Evolutionary conservation across 1,140 invertebrate species (phyloP).

Genomic region (Dreissena rostriformis): DNA sequence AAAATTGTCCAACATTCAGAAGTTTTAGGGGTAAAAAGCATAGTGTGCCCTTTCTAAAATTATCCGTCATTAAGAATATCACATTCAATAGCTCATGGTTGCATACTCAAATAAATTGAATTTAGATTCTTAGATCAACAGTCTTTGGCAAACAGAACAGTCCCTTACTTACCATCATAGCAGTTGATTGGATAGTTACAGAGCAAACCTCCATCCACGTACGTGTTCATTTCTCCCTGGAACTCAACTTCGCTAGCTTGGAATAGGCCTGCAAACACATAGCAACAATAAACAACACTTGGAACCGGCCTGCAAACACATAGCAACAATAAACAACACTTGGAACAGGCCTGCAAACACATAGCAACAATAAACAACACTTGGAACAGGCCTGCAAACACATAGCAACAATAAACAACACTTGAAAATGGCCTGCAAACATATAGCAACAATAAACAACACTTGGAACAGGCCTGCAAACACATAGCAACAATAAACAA

Average conservation of each 20-base stretch:
- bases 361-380: too few relatives aligned
- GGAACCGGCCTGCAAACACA: conserved; percentile 63
- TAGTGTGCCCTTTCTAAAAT: too few relatives aligned
- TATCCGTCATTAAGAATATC: too few relatives aligned
- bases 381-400: conserved; percentile 67
- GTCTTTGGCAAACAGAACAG: too few relatives aligned
- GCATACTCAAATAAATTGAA: too few relatives aligned
- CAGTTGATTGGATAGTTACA: conserved; percentile 76
- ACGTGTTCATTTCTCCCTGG: conserved; percentile 65
- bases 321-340: too few relatives aligned
- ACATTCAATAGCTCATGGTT: too few relatives aligned
- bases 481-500: too few relatives aligned
- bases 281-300: conserved; percentile 49
- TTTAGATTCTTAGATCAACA: too few relatives aligned
- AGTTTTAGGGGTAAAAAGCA: too few relatives aligned
- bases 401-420: conserved; percentile 66
- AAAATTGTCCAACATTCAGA: too few relatives aligned
- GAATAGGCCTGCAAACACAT: conserved; percentile 63
- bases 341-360: conserved; percentile 64
- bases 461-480: conserved; percentile 67
- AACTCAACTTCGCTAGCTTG: conserved; percentile 61
- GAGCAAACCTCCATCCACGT: conserved; percentile 73
- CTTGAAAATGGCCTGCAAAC: conserved; percentile 68
- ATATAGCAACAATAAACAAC: conserved; percentile 66
- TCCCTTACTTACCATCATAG: conserved; percentile 67